Conservation (phyloP, 2,888 invertebrate species). For the Dryadula phaetusa region DNA sequence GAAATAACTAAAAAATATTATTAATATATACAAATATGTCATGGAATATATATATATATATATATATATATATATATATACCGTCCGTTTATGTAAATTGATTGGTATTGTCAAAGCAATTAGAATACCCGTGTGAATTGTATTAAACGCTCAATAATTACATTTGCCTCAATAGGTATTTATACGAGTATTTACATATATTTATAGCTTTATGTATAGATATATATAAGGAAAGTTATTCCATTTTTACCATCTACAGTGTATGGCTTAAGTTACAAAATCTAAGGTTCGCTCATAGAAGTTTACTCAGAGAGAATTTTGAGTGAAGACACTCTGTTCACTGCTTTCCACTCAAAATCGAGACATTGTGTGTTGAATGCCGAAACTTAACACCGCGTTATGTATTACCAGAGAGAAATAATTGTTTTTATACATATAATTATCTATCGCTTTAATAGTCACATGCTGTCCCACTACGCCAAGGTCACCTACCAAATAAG, state of each 20-base stretch:
- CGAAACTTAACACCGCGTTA: no score
- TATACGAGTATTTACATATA: slow-evolving; percentile 44
- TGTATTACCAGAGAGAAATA: no score
- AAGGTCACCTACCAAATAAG: no score
- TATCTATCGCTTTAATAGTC: no score
- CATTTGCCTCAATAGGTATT: slow-evolving; percentile 55
- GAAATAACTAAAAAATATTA: background rate
- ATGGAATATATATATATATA: slow-evolving; percentile 16
- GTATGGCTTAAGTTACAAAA: slow-evolving; percentile 42
- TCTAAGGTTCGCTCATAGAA: no score
- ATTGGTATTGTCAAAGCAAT: slow-evolving; percentile 37
- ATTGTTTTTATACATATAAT: no score
- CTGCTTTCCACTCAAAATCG: no score
- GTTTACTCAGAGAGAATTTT: no score
- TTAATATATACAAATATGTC: slow-evolving; percentile 3
- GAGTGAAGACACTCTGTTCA: no score
- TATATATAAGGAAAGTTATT: slow-evolving; percentile 55
- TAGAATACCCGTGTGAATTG: slow-evolving; percentile 36
- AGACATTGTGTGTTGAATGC: no score
- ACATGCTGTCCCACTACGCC: no score
- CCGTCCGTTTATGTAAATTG: slow-evolving; percentile 13
- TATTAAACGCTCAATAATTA: slow-evolving; percentile 52
- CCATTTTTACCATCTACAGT: slow-evolving; percentile 53
- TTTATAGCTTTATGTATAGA: slow-evolving; percentile 30
- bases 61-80: slow-evolving; percentile 8